Percentiles rank a stretch among this genome's conserved stretches.
Conservation (phyloP, 2,888 invertebrate genomes). For the Parapristionchus giblindavisi region DNA sequence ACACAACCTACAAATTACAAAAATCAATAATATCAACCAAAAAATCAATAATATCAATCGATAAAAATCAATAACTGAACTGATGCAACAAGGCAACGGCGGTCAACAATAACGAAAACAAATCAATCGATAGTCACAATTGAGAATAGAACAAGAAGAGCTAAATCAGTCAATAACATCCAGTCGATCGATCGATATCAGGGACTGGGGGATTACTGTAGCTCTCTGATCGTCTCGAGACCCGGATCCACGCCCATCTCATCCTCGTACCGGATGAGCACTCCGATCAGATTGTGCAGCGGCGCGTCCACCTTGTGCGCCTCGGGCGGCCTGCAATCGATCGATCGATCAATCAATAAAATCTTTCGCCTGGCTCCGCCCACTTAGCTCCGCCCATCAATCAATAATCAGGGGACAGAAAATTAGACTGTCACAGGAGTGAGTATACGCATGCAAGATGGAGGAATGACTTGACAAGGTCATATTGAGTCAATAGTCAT, state of each 20-base stretch:
- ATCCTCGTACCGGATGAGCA: constrained; percentile 63
- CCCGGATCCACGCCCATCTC: constrained; percentile 58
- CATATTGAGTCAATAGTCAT: too few relatives aligned
- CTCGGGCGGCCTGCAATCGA: background rate
- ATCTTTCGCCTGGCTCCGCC: background rate
- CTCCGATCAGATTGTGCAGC: constrained; percentile 63
- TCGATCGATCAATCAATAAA: constrained; percentile 31
- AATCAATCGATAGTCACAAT: constrained; percentile 6
- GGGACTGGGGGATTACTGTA: constrained; percentile 46
- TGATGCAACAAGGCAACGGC: background rate
- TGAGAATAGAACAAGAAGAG: background rate
- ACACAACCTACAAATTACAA: too few relatives aligned
- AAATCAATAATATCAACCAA: constrained; percentile 3
- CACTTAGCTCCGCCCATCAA: background rate
- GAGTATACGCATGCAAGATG: too few relatives aligned
- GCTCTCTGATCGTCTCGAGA: constrained; percentile 48
- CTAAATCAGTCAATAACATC: background rate
- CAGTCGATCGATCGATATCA: background rate
- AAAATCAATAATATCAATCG: constrained; percentile 37
- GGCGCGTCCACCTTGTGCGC: constrained; percentile 54
- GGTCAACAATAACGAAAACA: background rate
- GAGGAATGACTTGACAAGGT: too few relatives aligned
- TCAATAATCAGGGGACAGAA: constrained; percentile 19
- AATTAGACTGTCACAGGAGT: too few relatives aligned
- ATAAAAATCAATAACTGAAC: constrained; percentile 39